Evolutionary conservation across 2,888 invertebrate species (phyloP), one percentile per base, ranked within the genome.

Genomic region (Prosopocoilus inquinatus): DNA sequence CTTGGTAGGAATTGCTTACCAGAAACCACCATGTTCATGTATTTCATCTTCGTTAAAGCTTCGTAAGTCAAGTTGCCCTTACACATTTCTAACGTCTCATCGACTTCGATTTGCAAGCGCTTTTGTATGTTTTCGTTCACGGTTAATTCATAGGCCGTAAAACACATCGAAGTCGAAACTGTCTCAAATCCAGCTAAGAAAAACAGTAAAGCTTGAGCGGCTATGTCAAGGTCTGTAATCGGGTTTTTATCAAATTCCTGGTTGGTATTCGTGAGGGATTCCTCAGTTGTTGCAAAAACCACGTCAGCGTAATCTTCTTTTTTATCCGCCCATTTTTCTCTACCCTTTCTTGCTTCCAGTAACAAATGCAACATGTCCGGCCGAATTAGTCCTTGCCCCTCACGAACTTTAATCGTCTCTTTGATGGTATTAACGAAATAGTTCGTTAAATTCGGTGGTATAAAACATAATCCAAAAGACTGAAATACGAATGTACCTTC

Each of bases 1-100:
- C 20, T 5, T 28, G 7, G 7, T 7, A 28, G n/a, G n/a, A n/a
- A n/a, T 28, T 28, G 20, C 20, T 28, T 28, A 80, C 80, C 80
- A 63, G 81, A 81, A 0, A 83, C 69, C 0, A 84, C 81, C 82
- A 82, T 82, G 48, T 84, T 84, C 75, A 84, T 67, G 53, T 84
- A 84, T 8, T 75, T 75, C 81, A 84, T 78, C 12, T 74, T 76
- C 55, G 78, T 76, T 1, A 84, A 71, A 0, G 75, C 72, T n/a
- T 79, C 81, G 57, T 81, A 84, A 47, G 75, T 77, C 0, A 83
- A 70, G 15, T 73, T 75, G 3, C 76, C 78, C 0, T 63, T 48
- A 33, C 57, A 57, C 34, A 55, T 34, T 8, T 54, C 20, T 2
- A 56, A 34, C 2, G 57, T 53, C 7, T 81, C 78, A 15, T 72